A percentile compares a stretch with the other conserved stretches of the same genome.
Evolutionary conservation across 2,113 vertebrate genomes (phyloP).

Genomic region (Chaetorhynchus papuensis): DNA sequence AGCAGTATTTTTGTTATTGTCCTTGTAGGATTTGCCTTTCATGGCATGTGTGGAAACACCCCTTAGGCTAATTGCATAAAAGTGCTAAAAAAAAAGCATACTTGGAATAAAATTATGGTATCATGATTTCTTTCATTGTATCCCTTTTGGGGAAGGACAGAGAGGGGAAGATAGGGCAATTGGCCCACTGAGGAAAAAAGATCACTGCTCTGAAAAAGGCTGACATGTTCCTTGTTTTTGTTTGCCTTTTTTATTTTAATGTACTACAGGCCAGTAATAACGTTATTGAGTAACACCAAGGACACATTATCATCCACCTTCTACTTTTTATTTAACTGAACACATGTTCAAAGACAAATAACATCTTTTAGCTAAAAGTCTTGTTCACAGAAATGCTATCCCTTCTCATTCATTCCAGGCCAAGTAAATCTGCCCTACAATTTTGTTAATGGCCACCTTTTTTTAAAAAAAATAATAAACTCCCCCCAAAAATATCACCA

Average conservation of each 20-base stretch:
- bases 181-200: background rate
- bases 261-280: background rate
- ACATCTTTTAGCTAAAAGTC: background rate
- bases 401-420: background rate
- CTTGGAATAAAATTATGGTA: background rate
- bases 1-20: background rate
- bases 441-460: background rate
- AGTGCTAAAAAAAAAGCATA: background rate
- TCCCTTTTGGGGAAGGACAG: background rate
- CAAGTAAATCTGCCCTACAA: background rate
- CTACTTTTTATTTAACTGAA: background rate
- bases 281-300: background rate
- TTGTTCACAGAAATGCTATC: background rate
- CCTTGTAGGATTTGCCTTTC: background rate
- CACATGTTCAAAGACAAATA: background rate
- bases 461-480: background rate
- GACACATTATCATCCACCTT: background rate
- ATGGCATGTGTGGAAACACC: background rate
- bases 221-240: background rate
- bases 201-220: background rate
- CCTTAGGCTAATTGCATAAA: background rate
- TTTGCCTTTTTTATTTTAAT: background rate
- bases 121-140: background rate
- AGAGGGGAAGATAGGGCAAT: background rate
- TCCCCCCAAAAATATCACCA: fast-evolving